These are phyloP conservation scores for Megamerina dolium DNA, from an alignment of 2,888 invertebrate genomes.

Conservation along the genomic window DNA sequence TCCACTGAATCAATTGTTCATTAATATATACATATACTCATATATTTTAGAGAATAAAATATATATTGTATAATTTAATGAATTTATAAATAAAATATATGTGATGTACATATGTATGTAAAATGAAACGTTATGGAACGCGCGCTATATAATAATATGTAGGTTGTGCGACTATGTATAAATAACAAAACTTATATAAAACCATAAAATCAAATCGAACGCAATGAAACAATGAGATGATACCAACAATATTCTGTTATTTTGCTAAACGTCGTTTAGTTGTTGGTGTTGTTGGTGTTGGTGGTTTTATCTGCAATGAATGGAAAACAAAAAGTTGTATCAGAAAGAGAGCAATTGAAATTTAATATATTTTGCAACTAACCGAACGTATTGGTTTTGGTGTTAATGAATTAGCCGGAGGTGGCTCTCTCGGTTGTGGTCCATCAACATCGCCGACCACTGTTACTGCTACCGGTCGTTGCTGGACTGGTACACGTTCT, in stretches of 20 bases:
- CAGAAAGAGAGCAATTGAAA: not conserved
- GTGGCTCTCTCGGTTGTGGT: constrained; percentile 42
- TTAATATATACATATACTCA: too few species aligned
- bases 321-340: not conserved
- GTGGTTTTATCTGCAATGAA: constrained; percentile 40
- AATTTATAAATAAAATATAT: too few species aligned
- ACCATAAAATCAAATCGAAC: too few species aligned
- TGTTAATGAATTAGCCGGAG: constrained; percentile 41
- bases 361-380: constrained; percentile 3
- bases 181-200: too few species aligned
- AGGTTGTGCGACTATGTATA: too few species aligned
- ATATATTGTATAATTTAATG: too few species aligned
- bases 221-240: too few species aligned
- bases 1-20: too few species aligned
- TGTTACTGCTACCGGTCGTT: constrained; percentile 53
- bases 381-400: constrained; percentile 46
- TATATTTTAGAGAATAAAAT: too few species aligned
- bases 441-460: constrained; percentile 45
- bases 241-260: constrained; percentile 6
- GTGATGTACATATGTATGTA: too few species aligned
- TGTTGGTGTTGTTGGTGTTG: constrained; percentile 43
- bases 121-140: too few species aligned
- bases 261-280: constrained; percentile 33
- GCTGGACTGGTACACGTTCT: constrained; percentile 40
- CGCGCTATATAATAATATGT: too few species aligned